A percentile compares a stretch with the other conserved stretches of the same genome.
Conservation (phyloP, 35 echinoderm and acorn worm genomes). For the Lytechinus variegatus region DNA sequence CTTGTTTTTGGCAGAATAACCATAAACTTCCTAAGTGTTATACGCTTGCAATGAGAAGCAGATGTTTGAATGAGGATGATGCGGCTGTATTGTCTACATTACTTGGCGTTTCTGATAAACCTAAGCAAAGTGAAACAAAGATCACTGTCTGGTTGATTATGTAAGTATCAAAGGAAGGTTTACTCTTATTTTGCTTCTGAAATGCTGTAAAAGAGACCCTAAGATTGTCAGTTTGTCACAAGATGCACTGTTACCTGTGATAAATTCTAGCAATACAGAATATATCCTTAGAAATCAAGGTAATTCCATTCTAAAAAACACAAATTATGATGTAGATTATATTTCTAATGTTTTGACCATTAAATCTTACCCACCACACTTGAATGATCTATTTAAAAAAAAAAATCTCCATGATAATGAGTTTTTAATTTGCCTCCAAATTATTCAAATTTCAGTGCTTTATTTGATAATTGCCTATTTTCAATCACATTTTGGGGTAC, state of each 20-base stretch:
- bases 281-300: too few species aligned
- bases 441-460: background rate
- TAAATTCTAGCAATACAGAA: too few species aligned
- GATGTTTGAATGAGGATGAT: background rate
- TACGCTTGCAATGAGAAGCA: background rate
- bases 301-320: too few species aligned
- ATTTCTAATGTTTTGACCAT: too few species aligned
- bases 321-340: too few species aligned
- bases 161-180: background rate
- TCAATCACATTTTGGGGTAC: too few species aligned
- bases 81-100: conserved; percentile 6
- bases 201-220: background rate
- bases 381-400: too few species aligned
- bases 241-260: too few species aligned
- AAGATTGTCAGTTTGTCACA: background rate
- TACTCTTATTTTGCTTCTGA: too few species aligned
- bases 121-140: background rate
- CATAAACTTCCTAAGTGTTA: background rate
- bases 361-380: too few species aligned
- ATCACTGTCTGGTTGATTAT: background rate
- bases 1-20: background rate
- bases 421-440: background rate
- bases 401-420: too few species aligned
- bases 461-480: background rate
- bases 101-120: background rate